Evolutionary conservation across 2,888 invertebrate genomes (phyloP), one percentile per base, ranked within the genome.

Genomic region (Himalopsyche anomala): DNA sequence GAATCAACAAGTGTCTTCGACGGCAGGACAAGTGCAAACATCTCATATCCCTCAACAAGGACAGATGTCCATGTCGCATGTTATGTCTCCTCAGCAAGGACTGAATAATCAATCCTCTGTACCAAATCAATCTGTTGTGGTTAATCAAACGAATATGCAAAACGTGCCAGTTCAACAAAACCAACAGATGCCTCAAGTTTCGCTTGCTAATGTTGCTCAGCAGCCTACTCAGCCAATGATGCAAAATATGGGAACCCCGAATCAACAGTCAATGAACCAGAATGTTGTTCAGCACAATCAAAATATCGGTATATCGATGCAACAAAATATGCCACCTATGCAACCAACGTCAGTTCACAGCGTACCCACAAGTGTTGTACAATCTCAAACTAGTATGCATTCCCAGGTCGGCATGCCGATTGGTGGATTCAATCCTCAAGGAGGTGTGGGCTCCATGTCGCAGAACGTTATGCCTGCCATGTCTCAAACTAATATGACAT

Each of bases 251-350:
- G 88, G 88, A 12, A 80, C 81, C 17, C 85, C 86, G 5, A 92
- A 92, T 89, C 90, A 91, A 56, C 92, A 92, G 87, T 92, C 92
- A 85, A 92, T 87, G 86, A 85, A 84, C n/a, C 87, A 87, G 51
- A 88, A 86, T 85, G 87, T 88, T 15, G 93, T 93, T 89, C 93
- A 93, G 90, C 87, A 88, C 55, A 81, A 80, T 40, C 87, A 88
- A 51, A 93, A 92, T 91, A 93, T 93, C 91, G 92, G 93, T 84
- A 93, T 93, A 93, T 91, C 93, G 8, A 93, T 93, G 92, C 93
- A 93, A 89, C 92, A 93, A 85, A 91, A 88, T 86, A 92, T 93
- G 91, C 92, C 92, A 4, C 92, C 92, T 6, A 92, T 93, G 92
- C 92, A 92, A 51, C 92, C 92, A 11, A 91, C 91, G 28, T 92